Evolutionary conservation across 2,113 vertebrate species (phyloP), one percentile per base, ranked within the genome.

Genomic region (Barbus barbus): DNA sequence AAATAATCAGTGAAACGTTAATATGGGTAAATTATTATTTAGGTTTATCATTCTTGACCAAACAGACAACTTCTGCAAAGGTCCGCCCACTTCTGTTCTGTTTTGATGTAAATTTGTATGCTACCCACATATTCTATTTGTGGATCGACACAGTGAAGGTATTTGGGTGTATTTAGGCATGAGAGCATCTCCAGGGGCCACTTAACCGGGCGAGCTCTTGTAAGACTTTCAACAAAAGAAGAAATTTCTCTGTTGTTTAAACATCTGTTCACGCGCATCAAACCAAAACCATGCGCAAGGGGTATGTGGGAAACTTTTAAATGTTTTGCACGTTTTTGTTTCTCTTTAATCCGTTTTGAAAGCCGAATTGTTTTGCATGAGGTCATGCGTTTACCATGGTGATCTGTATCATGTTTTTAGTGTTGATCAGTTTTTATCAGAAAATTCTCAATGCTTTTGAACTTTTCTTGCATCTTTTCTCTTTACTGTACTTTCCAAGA

Each of bases 151-250:
- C 22, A 11, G 60, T 46, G n/a, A 20, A 65, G 2, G 22, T 41
- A 58, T 79, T 63, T 20, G 38, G 24, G 58, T 46, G 78, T 65
- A 63, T 80, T 46, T 13, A 60, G 22, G 13, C 76, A 11, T 61
- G 33, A 61, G n/a, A 61, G 14, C n/a, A 41, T 61, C 33, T 6
- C 14, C 22, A 31, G 18, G 16, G 60, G 60, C 41, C 1, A 12
- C 36, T 48, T 65, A 24, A 44, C 78, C 2, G 58, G 33, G 38
- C n/a, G 14, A 28, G 24, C 8, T 61, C 14, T 58, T 44, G 9
- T 18, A 78, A 41, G 3, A 78, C 33, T 13, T 65, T 46, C 16
- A 65, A 13, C 78, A 80, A 65, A 65, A 48, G 78, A 80, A 5
- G 60, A n/a, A 67, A 80, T 16, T 13, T 2, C n/a, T n/a, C 9